Conservation (phyloP, 2,113 vertebrate species). For the Montifringilla adamsi region DNA sequence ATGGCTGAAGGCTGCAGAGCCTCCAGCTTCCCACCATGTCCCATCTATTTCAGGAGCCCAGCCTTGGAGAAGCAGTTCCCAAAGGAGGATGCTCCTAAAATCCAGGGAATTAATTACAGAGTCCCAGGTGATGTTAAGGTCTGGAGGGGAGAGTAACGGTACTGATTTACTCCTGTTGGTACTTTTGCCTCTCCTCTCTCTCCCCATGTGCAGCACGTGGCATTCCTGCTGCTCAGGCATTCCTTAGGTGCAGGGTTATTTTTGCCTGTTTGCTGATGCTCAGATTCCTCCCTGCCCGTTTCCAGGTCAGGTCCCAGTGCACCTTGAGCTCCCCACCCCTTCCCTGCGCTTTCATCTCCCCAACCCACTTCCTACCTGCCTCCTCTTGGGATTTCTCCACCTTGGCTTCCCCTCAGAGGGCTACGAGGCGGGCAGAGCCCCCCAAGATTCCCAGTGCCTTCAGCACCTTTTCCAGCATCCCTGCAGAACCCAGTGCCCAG, state of each 20-base stretch:
- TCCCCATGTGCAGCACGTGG: neutral
- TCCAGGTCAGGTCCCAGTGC: neutral
- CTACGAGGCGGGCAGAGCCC: neutral
- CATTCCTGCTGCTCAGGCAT: neutral
- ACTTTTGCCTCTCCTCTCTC: neutral
- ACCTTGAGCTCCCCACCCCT: neutral
- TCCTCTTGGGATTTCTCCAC: neutral
- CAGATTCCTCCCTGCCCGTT: neutral
- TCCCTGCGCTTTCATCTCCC: neutral
- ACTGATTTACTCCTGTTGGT: neutral
- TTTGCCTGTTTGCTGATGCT: neutral
- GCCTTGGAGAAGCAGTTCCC: neutral
- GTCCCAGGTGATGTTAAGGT: neutral
- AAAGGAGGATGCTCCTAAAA: neutral
- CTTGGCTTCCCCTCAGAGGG: neutral
- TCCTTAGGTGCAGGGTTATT: neutral
- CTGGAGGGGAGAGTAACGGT: neutral
- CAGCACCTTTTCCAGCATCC: neutral
- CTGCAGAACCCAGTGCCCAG: neutral
- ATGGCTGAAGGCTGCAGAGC: neutral
- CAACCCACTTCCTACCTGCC: neutral
- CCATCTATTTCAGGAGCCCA: neutral
- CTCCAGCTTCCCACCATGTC: fast-evolving
- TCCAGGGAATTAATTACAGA: neutral
- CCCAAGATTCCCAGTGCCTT: neutral